phyloP scores from a whole-genome alignment of 2,797 vertebrate genomes.

The Otolemur crassicaudatus region DNA sequence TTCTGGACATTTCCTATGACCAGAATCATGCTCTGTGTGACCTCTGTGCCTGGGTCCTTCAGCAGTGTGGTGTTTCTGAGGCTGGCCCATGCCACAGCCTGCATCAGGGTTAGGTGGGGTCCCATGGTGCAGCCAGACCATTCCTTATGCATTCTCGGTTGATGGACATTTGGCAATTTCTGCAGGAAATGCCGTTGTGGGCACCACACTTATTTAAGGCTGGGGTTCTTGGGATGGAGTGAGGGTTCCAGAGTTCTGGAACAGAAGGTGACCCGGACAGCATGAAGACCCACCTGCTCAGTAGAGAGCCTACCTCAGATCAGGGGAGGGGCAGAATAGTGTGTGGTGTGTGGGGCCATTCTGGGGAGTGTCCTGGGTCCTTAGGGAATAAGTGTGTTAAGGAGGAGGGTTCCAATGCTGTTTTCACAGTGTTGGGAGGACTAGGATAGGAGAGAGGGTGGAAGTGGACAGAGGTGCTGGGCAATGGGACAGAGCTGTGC shows the following conservation, averaged over 20 bases:
- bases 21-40: neutral
- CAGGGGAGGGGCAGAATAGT: neutral
- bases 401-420: too few relatives aligned
- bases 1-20: neutral
- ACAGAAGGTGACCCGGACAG: neutral
- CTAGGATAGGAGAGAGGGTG: too few relatives aligned
- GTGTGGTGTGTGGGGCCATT: too few relatives aligned
- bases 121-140: neutral
- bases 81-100: too few relatives aligned
- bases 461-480: neutral
- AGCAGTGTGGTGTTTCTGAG: accelerated
- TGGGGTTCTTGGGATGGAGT: neutral
- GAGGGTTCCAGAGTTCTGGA: neutral
- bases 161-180: too few relatives aligned
- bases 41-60: neutral
- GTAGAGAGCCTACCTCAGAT: neutral
- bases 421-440: neutral
- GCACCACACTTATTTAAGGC: neutral
- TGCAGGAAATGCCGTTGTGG: neutral
- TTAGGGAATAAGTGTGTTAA: neutral
- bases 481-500: neutral
- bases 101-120: too few relatives aligned
- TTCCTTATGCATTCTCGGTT: neutral
- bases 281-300: neutral
- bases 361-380: neutral